Percentiles rank a stretch among this genome's conserved stretches.
Evolutionary conservation across 2,113 vertebrate genomes (phyloP).

Genomic region (Nesoenas mayeri): DNA sequence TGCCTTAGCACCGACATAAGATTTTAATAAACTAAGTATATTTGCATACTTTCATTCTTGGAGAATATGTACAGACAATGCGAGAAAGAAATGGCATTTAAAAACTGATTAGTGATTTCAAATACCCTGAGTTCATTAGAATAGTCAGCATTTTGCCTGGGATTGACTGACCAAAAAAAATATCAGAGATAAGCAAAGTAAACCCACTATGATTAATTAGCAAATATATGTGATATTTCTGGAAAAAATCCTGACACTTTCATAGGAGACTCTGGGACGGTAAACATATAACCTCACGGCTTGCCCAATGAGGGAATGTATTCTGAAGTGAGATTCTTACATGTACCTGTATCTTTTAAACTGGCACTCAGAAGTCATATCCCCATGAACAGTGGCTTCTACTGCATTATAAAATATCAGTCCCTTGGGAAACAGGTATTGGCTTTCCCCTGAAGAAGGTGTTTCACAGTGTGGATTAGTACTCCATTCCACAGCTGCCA

Average conservation of each 20-base stretch:
- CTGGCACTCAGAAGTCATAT: background rate
- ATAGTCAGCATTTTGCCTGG: constrained; percentile 9
- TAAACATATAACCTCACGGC: background rate
- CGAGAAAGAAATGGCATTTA: constrained; percentile 4
- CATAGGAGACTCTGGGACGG: background rate
- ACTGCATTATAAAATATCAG: background rate
- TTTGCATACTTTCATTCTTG: constrained; percentile 22
- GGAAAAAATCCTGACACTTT: constrained; percentile 43
- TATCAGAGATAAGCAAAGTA: constrained; percentile 8
- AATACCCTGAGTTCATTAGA: constrained; percentile 60
- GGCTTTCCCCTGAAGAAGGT: background rate
- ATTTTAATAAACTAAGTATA: constrained; percentile 20
- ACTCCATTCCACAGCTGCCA: background rate
- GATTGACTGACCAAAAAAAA: constrained; percentile 28
- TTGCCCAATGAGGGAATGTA: background rate
- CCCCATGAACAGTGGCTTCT: background rate
- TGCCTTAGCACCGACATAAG: background rate
- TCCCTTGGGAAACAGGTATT: background rate
- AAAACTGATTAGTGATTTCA: constrained; percentile 64
- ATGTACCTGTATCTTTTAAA: background rate
- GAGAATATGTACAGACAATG: background rate
- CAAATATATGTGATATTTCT: constrained; percentile 26
- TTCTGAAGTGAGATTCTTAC: background rate
- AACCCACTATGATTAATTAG: constrained; percentile 41
- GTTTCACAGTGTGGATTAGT: background rate